These are phyloP conservation scores for Nephrotoma appendiculata DNA, from an alignment of 2,888 invertebrate genomes.

Conservation along the genomic window DNA sequence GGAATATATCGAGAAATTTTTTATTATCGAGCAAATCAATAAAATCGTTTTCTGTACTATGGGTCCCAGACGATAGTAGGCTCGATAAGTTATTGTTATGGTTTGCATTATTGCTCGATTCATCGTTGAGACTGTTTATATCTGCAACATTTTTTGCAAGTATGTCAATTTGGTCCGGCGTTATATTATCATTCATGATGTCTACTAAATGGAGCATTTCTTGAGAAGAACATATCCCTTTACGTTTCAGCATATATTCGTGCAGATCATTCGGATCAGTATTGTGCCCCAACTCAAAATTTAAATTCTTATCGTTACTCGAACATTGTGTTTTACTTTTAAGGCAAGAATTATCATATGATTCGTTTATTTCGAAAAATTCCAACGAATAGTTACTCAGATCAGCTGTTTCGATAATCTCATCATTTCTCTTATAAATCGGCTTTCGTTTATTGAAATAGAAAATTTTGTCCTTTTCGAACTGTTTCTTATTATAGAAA, in stretches of 20 bases:
- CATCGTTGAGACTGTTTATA: constrained; percentile 12
- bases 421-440: constrained; percentile 8
- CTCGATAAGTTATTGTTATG: neutral
- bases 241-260: constrained; percentile 11
- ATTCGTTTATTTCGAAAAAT: constrained; percentile 14
- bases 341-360: neutral
- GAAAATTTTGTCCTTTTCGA: constrained; percentile 14
- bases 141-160: constrained; percentile 14
- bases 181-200: constrained; percentile 14
- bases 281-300: neutral
- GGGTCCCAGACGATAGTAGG: constrained; percentile 6
- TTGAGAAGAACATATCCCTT: constrained; percentile 16
- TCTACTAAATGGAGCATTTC: constrained; percentile 16
- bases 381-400: constrained; percentile 12
- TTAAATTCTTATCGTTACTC: neutral
- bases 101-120: neutral
- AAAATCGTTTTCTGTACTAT: constrained; percentile 5
- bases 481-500: constrained; percentile 13
- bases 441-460: constrained; percentile 13
- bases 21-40: constrained; percentile 10
- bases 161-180: constrained; percentile 14
- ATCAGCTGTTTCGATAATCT: constrained; percentile 11
- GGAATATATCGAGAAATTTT: constrained; percentile 13
- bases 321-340: neutral
- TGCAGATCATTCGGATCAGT: constrained; percentile 5